Conservation (phyloP, 2,888 invertebrate genomes). For the Gerris lacustris region DNA sequence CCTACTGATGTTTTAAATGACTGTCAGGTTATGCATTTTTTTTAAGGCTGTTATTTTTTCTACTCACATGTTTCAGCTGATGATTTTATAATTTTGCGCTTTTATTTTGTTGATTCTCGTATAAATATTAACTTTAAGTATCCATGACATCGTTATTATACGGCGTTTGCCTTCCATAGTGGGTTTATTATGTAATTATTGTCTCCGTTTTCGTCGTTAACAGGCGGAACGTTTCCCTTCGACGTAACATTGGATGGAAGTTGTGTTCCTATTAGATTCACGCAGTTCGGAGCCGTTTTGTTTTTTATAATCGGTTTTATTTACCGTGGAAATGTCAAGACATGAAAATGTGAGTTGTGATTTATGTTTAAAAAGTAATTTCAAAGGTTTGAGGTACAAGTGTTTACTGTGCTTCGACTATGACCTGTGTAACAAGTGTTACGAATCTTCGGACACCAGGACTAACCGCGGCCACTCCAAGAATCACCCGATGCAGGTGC, state of each 20-base stretch:
- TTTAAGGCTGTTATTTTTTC: not conserved
- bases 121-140: too few species aligned
- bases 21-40: not conserved
- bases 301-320: not conserved
- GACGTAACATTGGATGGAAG: too few species aligned
- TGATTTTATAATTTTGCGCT: too few species aligned
- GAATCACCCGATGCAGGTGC: constrained; percentile 97
- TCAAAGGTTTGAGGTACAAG: constrained; percentile 92
- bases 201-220: too few species aligned
- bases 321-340: constrained; percentile 15
- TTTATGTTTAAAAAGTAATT: constrained; percentile 93
- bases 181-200: too few species aligned
- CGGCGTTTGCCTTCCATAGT: too few species aligned
- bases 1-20: not conserved
- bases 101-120: too few species aligned
- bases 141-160: too few species aligned
- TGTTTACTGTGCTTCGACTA: constrained; percentile 98
- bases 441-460: constrained; percentile 77
- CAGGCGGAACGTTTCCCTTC: too few species aligned
- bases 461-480: constrained; percentile 65
- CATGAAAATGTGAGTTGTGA: constrained; percentile 90
- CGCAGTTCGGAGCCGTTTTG: not conserved
- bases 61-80: not conserved
- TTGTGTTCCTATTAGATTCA: too few species aligned
- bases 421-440: constrained; percentile 91